Percentiles rank a stretch among this genome's conserved stretches.
Conservation (phyloP, 2,113 vertebrate species). For the Tragelaphus buxtoni region DNA sequence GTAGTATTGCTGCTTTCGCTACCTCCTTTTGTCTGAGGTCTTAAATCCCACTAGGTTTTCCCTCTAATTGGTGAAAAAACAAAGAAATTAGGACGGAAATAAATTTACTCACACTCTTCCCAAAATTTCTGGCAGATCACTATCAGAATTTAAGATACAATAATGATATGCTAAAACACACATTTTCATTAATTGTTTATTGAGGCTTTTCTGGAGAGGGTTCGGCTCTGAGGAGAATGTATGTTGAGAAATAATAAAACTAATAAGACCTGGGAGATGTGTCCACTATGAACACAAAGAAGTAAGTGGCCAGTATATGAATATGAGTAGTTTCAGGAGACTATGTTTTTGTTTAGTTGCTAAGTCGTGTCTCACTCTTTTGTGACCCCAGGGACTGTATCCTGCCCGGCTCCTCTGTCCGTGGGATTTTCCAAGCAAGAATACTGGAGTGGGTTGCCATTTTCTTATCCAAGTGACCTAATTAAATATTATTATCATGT, state of each 20-base stretch:
- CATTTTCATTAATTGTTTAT: background rate
- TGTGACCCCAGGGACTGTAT: background rate
- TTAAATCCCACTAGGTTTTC: background rate
- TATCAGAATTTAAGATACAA: background rate
- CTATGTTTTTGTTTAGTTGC: background rate
- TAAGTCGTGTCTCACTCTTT: background rate
- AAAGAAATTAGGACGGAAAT: background rate
- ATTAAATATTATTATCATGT: background rate
- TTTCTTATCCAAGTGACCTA: background rate
- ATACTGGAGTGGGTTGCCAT: background rate
- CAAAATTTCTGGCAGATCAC: background rate
- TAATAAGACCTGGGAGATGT: background rate
- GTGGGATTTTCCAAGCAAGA: background rate
- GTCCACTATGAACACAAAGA: background rate
- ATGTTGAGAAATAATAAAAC: background rate
- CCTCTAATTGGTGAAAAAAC: background rate
- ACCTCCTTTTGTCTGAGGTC: background rate
- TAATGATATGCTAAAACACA: background rate
- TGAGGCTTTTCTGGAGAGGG: background rate
- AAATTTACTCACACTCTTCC: background rate
- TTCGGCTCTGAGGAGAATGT: background rate
- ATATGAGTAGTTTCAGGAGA: background rate
- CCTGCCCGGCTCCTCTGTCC: rapidly evolving
- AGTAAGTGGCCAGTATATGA: background rate
- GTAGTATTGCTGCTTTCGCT: background rate